Base-by-base conservation (phyloP, 2,797 vertebrate genomes). In the Pangasius mekongensis region DNA sequence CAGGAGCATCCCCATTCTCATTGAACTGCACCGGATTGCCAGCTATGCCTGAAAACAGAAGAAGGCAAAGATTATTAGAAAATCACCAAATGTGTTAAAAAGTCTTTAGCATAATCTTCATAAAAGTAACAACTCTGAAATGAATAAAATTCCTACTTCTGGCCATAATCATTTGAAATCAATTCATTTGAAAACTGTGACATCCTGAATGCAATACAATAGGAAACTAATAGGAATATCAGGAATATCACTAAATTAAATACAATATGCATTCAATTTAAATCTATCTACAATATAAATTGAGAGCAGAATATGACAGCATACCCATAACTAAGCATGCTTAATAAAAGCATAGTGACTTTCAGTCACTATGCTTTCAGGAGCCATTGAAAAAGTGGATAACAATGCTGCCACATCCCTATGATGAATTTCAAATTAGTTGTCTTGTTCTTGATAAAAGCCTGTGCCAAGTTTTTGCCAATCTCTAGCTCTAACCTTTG, bases 1-100 rank as follows among this genome's bases (percentile, higher is more conserved):
- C 99, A 0, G 99, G 99, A 0, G 99, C 97, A 0, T 99, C 98
- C 80, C 98, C 98, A 0, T 99, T 99, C 94, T 98, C 98, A 0
- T 99, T 99, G 94, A 99, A 99, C 0, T 98, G 98, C 92, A 99
- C 98, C 0, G 98, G 98, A 92, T 97, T 99, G 62, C 98, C 98
- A 18, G 97, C 98, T 4, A 99, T 99, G 90, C 98, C 98, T 99
- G 84, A 54, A 69, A 86, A 89, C 36, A 85, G 62, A 54, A 88
- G 39, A 30, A 90, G 5, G 60, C 14, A 86, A 80, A 64, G 58
- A 43, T 52, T 18, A 87, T 87, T 87, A 73, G 78, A 71, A 67
- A 66, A 66, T 54, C 58, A 64, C 47, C 47, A 85, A 73, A 87
- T 69, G 9, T 33, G 20, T 39, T 3, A 54, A 67, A 54, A 56